phyloP scores from a whole-genome alignment of 2,888 invertebrate species.

The Bellardia bayeri region DNA sequence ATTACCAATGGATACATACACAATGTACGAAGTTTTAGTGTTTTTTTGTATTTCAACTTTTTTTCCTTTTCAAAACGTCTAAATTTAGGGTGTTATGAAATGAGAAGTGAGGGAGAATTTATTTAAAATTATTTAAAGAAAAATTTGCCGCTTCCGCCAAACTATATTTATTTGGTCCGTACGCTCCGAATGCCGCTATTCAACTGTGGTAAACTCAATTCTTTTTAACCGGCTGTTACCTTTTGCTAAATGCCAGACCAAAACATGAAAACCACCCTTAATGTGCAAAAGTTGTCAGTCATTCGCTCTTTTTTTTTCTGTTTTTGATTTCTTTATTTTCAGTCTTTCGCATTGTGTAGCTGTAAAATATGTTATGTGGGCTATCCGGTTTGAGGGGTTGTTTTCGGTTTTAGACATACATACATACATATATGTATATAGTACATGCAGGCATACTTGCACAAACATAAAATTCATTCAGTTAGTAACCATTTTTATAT shows the following conservation, averaged over 20 bases:
- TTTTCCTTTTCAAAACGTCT: conserved; percentile 68
- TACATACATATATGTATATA: neutral
- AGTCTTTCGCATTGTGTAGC: neutral
- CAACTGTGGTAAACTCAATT: conserved; percentile 77
- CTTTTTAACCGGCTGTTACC: conserved; percentile 66
- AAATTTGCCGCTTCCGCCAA: conserved; percentile 76
- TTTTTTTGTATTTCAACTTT: conserved; percentile 41
- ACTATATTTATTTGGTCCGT: conserved; percentile 76
- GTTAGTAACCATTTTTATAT: conserved; percentile 54
- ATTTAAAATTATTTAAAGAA: conserved; percentile 73
- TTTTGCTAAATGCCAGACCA: conserved; percentile 44
- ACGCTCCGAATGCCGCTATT: conserved; percentile 81
- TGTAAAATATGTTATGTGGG: conserved; percentile 36
- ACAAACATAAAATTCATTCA: conserved; percentile 46
- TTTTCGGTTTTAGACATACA: conserved; percentile 26
- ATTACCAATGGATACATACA: conserved; percentile 70
- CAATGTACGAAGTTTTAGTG: conserved; percentile 68
- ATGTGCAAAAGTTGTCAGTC: conserved; percentile 15
- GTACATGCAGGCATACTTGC: neutral
- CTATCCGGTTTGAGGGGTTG: conserved; percentile 67
- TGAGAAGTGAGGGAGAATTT: conserved; percentile 74
- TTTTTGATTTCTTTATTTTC: neutral
- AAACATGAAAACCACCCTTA: conserved; percentile 72
- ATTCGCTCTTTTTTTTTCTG: conserved; percentile 25
- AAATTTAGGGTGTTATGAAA: conserved; percentile 73